These are phyloP conservation scores for Coranthus polyacanthus DNA, from an alignment of 2,797 vertebrate species.

Conservation along the genomic window DNA sequence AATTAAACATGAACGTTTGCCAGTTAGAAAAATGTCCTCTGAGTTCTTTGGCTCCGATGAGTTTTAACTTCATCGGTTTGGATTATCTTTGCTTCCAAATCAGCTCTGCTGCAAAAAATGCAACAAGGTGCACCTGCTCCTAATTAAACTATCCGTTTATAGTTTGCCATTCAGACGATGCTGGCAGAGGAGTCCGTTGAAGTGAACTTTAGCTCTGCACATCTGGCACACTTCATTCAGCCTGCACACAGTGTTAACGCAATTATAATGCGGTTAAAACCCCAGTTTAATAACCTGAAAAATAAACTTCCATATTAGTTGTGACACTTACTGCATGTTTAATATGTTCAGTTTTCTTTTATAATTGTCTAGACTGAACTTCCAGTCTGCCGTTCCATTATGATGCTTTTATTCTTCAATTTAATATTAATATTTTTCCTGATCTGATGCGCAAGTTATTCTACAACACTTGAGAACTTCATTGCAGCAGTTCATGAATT, in stretches of 20 bases:
- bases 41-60: no score
- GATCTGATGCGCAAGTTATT: no score
- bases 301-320: background rate
- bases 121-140: slow-evolving; percentile 31
- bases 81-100: slow-evolving; percentile 29
- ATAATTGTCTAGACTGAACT: no score
- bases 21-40: slow-evolving; percentile 2
- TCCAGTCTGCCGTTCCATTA: no score
- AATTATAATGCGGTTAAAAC: no score
- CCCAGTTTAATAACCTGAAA: no score
- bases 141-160: slow-evolving; percentile 59
- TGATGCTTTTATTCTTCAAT: no score
- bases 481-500: no score
- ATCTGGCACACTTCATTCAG: slow-evolving; percentile 16
- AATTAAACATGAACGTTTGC: slow-evolving; percentile 21
- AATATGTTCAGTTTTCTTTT: no score
- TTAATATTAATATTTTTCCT: no score
- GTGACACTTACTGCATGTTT: background rate
- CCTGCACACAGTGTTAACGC: background rate
- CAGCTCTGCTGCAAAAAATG: slow-evolving; percentile 19
- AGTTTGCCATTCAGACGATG: slow-evolving; percentile 28
- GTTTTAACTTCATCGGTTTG: background rate
- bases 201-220: slow-evolving; percentile 28
- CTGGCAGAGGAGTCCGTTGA: slow-evolving; percentile 24
- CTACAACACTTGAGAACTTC: no score